Evolutionary conservation across 1,140 invertebrate genomes (phyloP), one percentile per base, ranked within the genome.

Genomic region (Orchesella cincta): DNA sequence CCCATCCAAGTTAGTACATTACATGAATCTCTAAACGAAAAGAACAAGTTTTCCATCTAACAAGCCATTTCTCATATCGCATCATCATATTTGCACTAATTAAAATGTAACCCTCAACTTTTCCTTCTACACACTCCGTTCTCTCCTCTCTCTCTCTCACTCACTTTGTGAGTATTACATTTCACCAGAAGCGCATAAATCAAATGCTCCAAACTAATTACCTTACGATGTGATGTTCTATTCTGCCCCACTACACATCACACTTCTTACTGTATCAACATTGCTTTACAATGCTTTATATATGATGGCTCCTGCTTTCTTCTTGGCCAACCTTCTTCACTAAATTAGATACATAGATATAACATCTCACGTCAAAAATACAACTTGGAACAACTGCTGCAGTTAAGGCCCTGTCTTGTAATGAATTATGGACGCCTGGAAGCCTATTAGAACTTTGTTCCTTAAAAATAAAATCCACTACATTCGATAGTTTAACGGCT

Each of bases 51-150:
- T 46, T 18, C 18, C 39, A 46, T 46, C n/a, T n/a, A n/a, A n/a
- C n/a, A n/a, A n/a, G n/a, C n/a, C n/a, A n/a, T n/a, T n/a, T n/a
- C n/a, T n/a, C n/a, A 46, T 46, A 57, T 14, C 52, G 52, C 23
- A 57, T 57, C 23, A 57, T 57, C 52, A 57, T 57, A 57, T 57
- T 57, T 57, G 52, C 52, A 57, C 52, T 57, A 57, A 57, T 57
- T 57, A 57, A 57, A 57, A 57, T 57, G 52, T 57, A 57, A 57
- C 52, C 52, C 52, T 57, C 52, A 57, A 57, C 52, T 57, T 57
- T 57, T 57, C 52, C 52, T 57, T 23, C 23, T 14, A 57, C 52
- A 14, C 52, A 57, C 52, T 57, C 52, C 3, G 8, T 14, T n/a
- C 23, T 5, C 23, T 46, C 18, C 39, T 46, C 39, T 18, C 39